Conservation (phyloP, 2,888 invertebrate genomes). For the Acrobeloides nanus region DNA sequence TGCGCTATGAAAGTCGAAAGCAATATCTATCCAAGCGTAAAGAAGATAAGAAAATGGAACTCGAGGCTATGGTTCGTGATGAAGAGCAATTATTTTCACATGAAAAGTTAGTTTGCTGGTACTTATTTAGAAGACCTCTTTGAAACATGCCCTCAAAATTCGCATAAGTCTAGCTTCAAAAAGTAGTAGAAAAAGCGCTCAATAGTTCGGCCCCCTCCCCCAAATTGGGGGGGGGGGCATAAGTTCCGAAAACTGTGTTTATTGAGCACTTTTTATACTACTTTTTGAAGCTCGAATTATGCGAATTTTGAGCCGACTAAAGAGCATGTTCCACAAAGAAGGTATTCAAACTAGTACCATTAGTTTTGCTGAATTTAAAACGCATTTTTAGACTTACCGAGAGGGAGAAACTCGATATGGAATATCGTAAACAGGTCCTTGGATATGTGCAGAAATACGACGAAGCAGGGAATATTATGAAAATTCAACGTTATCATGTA, state of each 20-base stretch:
- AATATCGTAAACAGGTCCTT: constrained; percentile 81
- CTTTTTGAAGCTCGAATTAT: no score
- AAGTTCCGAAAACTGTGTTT: no score
- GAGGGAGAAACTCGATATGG: constrained; percentile 73
- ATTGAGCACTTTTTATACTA: no score
- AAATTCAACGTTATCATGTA: constrained; percentile 54
- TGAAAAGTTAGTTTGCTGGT: constrained; percentile 9
- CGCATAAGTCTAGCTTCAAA: no score
- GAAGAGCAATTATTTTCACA: constrained; percentile 77
- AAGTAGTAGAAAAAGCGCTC: no score
- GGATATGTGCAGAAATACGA: constrained; percentile 90
- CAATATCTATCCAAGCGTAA: constrained; percentile 91
- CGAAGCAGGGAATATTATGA: constrained; percentile 81
- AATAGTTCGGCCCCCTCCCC: no score
- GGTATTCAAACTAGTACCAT: no score
- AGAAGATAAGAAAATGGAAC: constrained; percentile 85
- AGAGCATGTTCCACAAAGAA: no score
- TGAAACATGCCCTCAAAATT: no score
- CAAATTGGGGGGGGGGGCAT: no score
- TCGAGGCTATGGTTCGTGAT: constrained; percentile 87
- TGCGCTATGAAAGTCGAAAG: constrained; percentile 80
- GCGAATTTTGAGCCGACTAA: no score
- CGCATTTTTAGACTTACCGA: constrained; percentile 68
- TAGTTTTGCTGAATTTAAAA: background rate
- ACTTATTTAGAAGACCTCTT: no score